These are phyloP conservation scores for Botia almorhae DNA, from an alignment of 2,797 vertebrate genomes.

Conservation along the genomic window DNA sequence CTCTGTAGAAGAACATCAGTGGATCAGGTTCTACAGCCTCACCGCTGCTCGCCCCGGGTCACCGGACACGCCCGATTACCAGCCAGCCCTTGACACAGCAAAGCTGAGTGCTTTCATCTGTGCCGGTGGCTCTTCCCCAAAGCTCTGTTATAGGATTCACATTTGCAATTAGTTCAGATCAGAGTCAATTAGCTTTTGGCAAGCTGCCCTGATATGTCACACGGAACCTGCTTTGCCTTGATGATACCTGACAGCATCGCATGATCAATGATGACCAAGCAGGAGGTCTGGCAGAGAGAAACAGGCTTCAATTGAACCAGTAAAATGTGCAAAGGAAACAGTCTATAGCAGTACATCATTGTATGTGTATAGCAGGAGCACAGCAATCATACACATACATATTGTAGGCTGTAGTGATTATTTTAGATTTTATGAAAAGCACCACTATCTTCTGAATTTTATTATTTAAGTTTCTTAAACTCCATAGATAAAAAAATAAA, in stretches of 20 bases:
- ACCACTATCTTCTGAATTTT: not conserved
- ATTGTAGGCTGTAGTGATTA: not conserved
- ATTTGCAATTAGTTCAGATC: slow-evolving; percentile 84
- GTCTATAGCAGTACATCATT: not conserved
- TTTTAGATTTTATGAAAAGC: not conserved
- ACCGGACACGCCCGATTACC: slow-evolving; percentile 80
- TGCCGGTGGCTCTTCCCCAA: slow-evolving; percentile 85
- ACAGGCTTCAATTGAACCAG: not conserved
- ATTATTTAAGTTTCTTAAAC: not conserved
- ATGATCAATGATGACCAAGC: slow-evolving; percentile 68
- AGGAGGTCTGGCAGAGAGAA: slow-evolving; percentile 34
- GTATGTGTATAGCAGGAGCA: not conserved
- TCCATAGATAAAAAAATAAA: not conserved
- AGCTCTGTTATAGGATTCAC: slow-evolving; percentile 86
- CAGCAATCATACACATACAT: not conserved
- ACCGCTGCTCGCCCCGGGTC: slow-evolving; percentile 78
- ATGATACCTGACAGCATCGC: slow-evolving; percentile 80
- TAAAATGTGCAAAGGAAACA: not conserved
- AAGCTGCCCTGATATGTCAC: slow-evolving; percentile 79
- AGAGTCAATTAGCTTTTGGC: slow-evolving; percentile 84
- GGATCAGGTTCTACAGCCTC: slow-evolving; percentile 62
- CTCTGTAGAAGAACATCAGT: slow-evolving; percentile 33
- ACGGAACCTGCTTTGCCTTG: slow-evolving; percentile 81
- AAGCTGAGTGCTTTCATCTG: slow-evolving; percentile 86
- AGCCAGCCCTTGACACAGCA: slow-evolving; percentile 73